Conservation (phyloP, 2,888 invertebrate genomes). For the Idaea dimidiata region DNA sequence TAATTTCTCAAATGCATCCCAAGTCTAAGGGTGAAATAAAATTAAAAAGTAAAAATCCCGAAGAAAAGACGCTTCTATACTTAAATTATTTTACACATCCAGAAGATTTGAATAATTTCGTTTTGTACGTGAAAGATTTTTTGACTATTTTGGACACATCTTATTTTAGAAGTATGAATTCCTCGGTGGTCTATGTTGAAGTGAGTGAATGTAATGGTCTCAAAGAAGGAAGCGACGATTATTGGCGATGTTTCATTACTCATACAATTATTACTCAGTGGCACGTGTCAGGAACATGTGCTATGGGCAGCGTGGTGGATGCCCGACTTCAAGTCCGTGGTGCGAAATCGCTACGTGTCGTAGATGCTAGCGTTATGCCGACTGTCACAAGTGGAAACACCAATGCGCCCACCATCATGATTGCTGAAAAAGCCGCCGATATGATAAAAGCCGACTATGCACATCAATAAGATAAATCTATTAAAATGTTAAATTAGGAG, state of each 20-base stretch:
- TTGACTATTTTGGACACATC: constrained; percentile 38
- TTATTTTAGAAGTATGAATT: constrained; percentile 34
- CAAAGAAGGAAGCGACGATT: constrained; percentile 36
- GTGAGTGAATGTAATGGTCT: constrained; percentile 36
- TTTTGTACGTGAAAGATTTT: constrained; percentile 39
- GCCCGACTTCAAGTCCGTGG: constrained; percentile 34
- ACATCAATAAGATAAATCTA: too few species aligned
- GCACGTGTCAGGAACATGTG: constrained; percentile 52
- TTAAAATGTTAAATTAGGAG: too few species aligned
- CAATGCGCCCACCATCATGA: constrained; percentile 67
- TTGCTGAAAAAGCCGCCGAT: constrained; percentile 33
- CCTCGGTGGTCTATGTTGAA: constrained; percentile 33
- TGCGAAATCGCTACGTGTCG: constrained; percentile 23
- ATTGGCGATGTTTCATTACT: constrained; percentile 49
- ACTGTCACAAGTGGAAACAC: constrained; percentile 77
- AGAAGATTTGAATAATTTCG: constrained; percentile 40
- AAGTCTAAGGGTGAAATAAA: constrained; percentile 45
- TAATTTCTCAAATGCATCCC: constrained; percentile 44
- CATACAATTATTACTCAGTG: constrained; percentile 82
- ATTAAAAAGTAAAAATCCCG: constrained; percentile 40
- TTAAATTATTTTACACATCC: constrained; percentile 36
- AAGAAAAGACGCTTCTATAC: constrained; percentile 39
- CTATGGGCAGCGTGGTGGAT: constrained; percentile 59
- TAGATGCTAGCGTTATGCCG: constrained; percentile 58
- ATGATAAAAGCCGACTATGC: constrained; percentile 14